These are phyloP conservation scores for Naja naja DNA, from an alignment of 2,113 vertebrate genomes.

Conservation along the genomic window DNA sequence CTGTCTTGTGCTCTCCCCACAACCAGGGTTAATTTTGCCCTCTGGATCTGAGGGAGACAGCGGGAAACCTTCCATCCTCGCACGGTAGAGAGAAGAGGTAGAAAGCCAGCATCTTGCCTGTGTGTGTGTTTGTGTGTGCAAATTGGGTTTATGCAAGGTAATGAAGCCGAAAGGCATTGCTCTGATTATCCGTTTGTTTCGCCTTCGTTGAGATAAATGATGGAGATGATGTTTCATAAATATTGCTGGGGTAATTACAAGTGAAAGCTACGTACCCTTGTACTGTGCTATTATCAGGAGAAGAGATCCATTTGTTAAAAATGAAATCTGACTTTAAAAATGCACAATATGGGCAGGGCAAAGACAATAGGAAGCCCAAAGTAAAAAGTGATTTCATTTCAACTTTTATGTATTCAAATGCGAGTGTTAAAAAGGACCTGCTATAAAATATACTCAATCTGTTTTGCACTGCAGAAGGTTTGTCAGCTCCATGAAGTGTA, in stretches of 20 bases:
- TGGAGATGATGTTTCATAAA: background rate
- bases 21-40: background rate
- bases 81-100: background rate
- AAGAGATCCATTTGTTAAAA: background rate
- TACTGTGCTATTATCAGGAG: background rate
- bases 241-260: background rate
- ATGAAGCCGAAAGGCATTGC: background rate
- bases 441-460: background rate
- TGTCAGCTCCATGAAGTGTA: background rate
- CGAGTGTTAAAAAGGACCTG: background rate
- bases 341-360: background rate
- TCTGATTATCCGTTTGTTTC: background rate
- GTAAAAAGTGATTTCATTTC: background rate
- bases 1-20: no score
- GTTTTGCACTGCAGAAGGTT: background rate
- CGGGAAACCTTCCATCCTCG: background rate
- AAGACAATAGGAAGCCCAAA: background rate
- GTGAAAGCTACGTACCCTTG: background rate
- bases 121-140: background rate
- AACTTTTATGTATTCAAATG: background rate
- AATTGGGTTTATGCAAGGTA: conserved; percentile 5
- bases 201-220: background rate
- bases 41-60: background rate
- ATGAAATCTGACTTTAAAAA: background rate
- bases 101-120: background rate